Percentiles rank a stretch among this genome's conserved stretches.
These are phyloP conservation scores for Polia nebulosa DNA, from an alignment of 2,888 invertebrate genomes.

Conservation along the genomic window DNA sequence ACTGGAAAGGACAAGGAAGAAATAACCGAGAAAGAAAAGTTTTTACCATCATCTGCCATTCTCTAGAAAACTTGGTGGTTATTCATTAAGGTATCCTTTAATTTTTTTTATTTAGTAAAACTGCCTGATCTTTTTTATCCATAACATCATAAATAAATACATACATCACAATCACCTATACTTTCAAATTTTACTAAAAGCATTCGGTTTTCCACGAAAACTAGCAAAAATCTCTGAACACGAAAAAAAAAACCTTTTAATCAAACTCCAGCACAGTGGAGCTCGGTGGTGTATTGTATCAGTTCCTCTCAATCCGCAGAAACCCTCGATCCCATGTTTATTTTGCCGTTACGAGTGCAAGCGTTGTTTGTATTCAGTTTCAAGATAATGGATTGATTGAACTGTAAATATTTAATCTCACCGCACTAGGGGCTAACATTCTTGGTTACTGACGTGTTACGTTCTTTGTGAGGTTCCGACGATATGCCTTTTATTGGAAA, in stretches of 20 bases:
- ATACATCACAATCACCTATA: background rate
- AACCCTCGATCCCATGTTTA: constrained; percentile 64
- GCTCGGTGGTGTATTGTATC: constrained; percentile 3
- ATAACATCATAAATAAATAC: too few species aligned
- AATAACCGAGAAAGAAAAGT: background rate
- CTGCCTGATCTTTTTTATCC: too few species aligned
- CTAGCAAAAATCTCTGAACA: background rate
- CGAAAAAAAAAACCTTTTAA: constrained; percentile 11
- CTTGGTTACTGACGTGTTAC: constrained; percentile 23
- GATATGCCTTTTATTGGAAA: constrained; percentile 31
- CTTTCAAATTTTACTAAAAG: background rate
- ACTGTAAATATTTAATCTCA: constrained; percentile 73
- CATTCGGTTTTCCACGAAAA: background rate
- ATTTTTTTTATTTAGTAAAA: too few species aligned
- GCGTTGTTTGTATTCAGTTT: constrained; percentile 66
- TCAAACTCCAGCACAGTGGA: constrained; percentile 11
- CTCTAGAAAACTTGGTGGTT: background rate
- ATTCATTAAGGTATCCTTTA: too few species aligned
- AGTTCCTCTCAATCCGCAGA: constrained; percentile 18
- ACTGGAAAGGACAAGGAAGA: background rate
- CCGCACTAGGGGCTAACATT: constrained; percentile 47
- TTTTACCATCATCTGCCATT: background rate
- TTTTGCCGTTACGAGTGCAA: constrained; percentile 67
- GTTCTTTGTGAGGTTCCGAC: constrained; percentile 24
- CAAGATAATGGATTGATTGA: constrained; percentile 78